Conservation (phyloP, 1,140 invertebrate genomes). For the Drosophila parabipectinata region DNA sequence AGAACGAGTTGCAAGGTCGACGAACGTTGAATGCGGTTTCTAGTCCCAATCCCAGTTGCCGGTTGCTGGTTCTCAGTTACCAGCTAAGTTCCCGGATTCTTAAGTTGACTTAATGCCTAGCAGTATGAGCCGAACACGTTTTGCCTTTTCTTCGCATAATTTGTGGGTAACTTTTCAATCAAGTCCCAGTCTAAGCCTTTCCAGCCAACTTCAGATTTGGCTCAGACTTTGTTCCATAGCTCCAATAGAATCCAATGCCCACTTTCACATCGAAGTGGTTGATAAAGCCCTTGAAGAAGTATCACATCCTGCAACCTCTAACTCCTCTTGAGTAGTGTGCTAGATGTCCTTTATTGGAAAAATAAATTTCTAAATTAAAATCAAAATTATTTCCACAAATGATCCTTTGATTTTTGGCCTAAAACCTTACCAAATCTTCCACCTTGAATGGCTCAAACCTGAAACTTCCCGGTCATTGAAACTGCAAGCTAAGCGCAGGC, state of each 20-base stretch:
- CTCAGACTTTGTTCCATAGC: background rate
- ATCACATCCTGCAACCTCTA: background rate
- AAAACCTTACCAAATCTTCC: background rate
- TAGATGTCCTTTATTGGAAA: background rate
- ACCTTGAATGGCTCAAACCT: constrained; percentile 1
- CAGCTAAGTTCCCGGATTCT: constrained; percentile 1
- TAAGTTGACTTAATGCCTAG: constrained; percentile 40
- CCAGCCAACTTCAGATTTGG: background rate
- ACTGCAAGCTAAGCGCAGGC: constrained; percentile 41
- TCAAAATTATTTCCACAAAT: background rate
- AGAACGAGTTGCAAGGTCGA: constrained; percentile 75
- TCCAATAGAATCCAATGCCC: constrained; percentile 2
- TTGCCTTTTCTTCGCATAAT: constrained; percentile 41
- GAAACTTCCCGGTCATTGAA: constrained; percentile 12
- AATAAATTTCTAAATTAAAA: background rate
- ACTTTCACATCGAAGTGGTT: constrained; percentile 39
- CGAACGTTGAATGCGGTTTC: constrained; percentile 62
- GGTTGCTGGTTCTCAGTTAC: background rate
- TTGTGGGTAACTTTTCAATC: constrained; percentile 60
- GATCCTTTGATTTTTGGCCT: background rate
- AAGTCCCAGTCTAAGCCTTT: background rate
- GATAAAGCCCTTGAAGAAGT: constrained; percentile 2
- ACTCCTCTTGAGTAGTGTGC: background rate
- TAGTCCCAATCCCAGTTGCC: constrained; percentile 12
- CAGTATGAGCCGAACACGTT: constrained; percentile 48